phyloP scores from a whole-genome alignment of 2,888 invertebrate genomes.

The Lysandra bellargus region DNA sequence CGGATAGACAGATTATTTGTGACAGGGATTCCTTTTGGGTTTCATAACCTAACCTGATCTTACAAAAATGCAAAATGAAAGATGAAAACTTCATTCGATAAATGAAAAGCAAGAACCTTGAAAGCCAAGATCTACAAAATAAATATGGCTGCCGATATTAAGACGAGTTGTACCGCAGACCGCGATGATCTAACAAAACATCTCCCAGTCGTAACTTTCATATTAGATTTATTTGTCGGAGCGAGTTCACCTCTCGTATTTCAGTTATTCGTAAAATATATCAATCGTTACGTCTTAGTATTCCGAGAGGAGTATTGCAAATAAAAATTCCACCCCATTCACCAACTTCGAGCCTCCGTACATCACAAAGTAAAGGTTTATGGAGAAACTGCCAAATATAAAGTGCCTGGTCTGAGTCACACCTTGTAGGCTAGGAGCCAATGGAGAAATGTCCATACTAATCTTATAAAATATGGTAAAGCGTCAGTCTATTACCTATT shows the following conservation, averaged over 20 bases:
- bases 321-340: conserved; percentile 59
- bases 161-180: neutral
- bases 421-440: conserved; percentile 33
- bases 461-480: neutral
- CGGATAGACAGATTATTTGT: too few species aligned
- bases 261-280: conserved; percentile 31
- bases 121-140: neutral
- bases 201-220: conserved; percentile 4
- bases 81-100: neutral
- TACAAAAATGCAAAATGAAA: too few species aligned
- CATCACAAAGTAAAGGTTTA: conserved; percentile 69
- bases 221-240: conserved; percentile 19
- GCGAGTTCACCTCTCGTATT: conserved; percentile 10
- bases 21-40: too few species aligned
- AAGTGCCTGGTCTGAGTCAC: conserved; percentile 48
- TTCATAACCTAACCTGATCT: too few species aligned
- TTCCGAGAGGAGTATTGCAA: conserved; percentile 50
- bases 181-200: conserved; percentile 16
- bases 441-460: neutral
- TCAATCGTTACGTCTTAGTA: conserved; percentile 47
- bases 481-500: too few species aligned
- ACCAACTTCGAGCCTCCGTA: conserved; percentile 51
- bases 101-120: neutral
- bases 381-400: conserved; percentile 56
- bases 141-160: neutral